phyloP scores from a whole-genome alignment of 2,113 vertebrate genomes.

The Falco punctatus region DNA sequence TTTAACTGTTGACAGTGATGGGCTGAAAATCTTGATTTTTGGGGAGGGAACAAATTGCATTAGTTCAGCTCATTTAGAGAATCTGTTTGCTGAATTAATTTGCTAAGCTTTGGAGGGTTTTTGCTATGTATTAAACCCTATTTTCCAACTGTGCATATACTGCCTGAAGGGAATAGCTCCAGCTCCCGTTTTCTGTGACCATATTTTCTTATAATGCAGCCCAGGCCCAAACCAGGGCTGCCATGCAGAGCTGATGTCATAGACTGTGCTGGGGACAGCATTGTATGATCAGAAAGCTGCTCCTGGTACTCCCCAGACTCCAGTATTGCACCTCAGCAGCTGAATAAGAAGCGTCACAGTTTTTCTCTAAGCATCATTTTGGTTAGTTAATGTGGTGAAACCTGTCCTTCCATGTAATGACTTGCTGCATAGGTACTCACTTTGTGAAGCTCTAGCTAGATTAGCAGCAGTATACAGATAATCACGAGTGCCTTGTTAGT shows the following conservation, averaged over 20 bases:
- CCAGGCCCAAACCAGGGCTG: not conserved
- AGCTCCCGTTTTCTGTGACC: not conserved
- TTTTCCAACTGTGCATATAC: not conserved
- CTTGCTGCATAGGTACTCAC: not conserved
- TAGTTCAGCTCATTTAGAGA: slow-evolving; percentile 28
- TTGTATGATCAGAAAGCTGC: not conserved
- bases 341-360: not conserved
- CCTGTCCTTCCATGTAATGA: not conserved
- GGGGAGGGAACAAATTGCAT: slow-evolving; percentile 1
- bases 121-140: not conserved
- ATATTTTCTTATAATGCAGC: fast-evolving
- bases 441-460: not conserved
- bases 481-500: not conserved
- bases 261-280: not conserved
- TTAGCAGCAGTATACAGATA: not conserved
- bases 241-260: not conserved
- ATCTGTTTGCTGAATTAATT: slow-evolving; percentile 39
- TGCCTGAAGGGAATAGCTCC: not conserved
- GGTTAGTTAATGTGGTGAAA: not conserved
- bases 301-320: not conserved
- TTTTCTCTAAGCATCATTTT: not conserved
- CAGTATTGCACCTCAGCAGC: not conserved
- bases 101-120: not conserved
- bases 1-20: not conserved
- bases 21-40: slow-evolving; percentile 30